Base-by-base conservation (phyloP, 2,888 invertebrate genomes). In the Papilio gigon region DNA sequence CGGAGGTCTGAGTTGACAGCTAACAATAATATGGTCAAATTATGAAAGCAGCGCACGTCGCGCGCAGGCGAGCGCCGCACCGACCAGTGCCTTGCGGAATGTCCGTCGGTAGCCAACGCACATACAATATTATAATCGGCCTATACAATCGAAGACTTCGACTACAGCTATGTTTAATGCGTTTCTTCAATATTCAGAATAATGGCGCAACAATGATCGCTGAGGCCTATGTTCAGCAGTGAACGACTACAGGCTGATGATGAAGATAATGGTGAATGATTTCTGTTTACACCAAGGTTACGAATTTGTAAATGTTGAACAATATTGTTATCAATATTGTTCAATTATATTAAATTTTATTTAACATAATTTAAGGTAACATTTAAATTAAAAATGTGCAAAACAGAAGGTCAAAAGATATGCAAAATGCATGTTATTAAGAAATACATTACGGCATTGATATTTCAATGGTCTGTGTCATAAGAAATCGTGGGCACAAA, bases 1-100 rank as follows among this genome's bases (percentile, higher is more conserved):
- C 65, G 53, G 60, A 67, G 71, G 74, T 70, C 69, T 71, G 67
- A 67, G 66, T 72, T 61, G 65, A 66, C 68, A 72, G 72, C 72
- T 69, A 74, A 76, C 72, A 76, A 77, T 73, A 74, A 73, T 72
- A 72, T 69, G 72, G 72, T 71, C 67, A 68, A 72, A 76, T 77
- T 79, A 77, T 74, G 70, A 70, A 78, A 70, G 67, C 80, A 70
- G 63, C 68, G 74, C 80, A 80, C 80, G 79, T 79, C 70, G 66
- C 37, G 27, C 50, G 30, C 53, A 30, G 42, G 69, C 62, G 61
- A 67, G 72, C 71, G 72, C 72, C 72, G 64, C 65, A n/a, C 40
- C 40, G 47, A 20, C 4, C 71, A 53, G 66, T n/a, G 44, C 40
- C 61, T 65, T 62, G 72, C 71, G 73, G 71, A 72, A 64, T 72